Conservation (phyloP, 1,140 invertebrate species). For the Babylonia areolata region DNA sequence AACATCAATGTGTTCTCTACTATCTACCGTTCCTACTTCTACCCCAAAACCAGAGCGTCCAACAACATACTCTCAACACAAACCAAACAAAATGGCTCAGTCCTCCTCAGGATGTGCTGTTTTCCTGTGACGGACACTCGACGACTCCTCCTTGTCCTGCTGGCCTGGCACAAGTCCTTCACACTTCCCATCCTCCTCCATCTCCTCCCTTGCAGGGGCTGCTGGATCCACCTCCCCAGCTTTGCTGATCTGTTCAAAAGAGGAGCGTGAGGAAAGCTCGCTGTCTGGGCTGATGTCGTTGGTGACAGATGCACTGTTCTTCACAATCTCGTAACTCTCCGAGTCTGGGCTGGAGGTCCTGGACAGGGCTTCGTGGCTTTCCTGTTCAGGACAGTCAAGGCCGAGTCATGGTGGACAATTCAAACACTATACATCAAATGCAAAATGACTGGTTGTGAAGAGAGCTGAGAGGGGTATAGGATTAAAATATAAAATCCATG, state of each 20-base stretch:
- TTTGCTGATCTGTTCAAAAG: background rate
- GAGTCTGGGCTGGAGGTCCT: conserved; percentile 67
- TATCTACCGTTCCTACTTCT: too few relatives aligned
- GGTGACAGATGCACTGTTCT: conserved; percentile 37
- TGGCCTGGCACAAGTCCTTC: background rate
- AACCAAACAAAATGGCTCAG: conserved; percentile 46
- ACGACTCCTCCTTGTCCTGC: conserved; percentile 21
- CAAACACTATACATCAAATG: too few relatives aligned
- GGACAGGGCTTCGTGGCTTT: conserved; percentile 6
- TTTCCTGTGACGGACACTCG: conserved; percentile 41
- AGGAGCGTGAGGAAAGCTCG: conserved; percentile 17
- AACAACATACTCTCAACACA: background rate
- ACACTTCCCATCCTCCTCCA: background rate
- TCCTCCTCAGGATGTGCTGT: conserved; percentile 60
- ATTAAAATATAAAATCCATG: too few relatives aligned
- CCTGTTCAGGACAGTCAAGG: too few relatives aligned
- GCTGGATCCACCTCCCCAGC: background rate
- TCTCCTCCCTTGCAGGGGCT: background rate
- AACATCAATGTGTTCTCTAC: too few relatives aligned
- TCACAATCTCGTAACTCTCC: conserved; percentile 71
- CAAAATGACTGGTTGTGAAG: too few relatives aligned
- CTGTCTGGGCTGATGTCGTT: conserved; percentile 7
- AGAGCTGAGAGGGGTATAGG: too few relatives aligned
- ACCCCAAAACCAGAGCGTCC: too few relatives aligned
- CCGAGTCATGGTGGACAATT: too few relatives aligned